Percentiles rank a stretch among this genome's conserved stretches.
phyloP scores from a whole-genome alignment of 53 echinoderm and acorn worm genomes.

The Echinarachnius parma region DNA sequence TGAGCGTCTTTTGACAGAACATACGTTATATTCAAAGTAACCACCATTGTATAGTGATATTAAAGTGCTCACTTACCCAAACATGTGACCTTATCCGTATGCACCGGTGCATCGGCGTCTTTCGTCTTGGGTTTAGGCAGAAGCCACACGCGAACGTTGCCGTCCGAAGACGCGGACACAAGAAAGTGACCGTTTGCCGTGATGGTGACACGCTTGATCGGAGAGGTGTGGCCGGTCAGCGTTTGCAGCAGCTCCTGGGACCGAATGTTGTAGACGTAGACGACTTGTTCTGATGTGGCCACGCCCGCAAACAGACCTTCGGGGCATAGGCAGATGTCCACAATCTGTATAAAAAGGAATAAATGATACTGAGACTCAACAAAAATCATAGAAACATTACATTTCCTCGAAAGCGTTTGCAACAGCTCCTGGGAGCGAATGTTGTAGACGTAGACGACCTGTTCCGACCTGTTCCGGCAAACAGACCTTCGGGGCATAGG shows the following conservation, averaged over 20 bases:
- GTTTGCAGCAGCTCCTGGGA: slow-evolving; percentile 77
- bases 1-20: too few species aligned
- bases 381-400: too few species aligned
- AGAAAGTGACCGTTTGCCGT: slow-evolving; percentile 86
- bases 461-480: slow-evolving; percentile 75
- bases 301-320: slow-evolving; percentile 78
- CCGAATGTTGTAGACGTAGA: slow-evolving; percentile 89
- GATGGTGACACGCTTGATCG: slow-evolving; percentile 59
- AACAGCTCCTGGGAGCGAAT: slow-evolving; percentile 81
- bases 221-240: slow-evolving; percentile 72
- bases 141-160: slow-evolving; percentile 75
- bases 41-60: too few species aligned
- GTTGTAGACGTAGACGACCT: slow-evolving; percentile 85
- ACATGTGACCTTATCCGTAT: slow-evolving; percentile 82
- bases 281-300: slow-evolving; percentile 71
- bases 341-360: too few species aligned
- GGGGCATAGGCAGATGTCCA: slow-evolving; percentile 72
- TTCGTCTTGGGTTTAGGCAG: slow-evolving; percentile 69
- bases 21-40: too few species aligned
- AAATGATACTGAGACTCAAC: too few species aligned
- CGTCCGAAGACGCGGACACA: slow-evolving; percentile 73
- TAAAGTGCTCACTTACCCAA: too few species aligned
- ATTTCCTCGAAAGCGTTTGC: too few species aligned
- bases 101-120: slow-evolving; percentile 44
- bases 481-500: slow-evolving; percentile 76